Percentiles rank a stretch among this genome's conserved stretches.
Evolutionary conservation across 2,888 invertebrate species (phyloP).

Genomic region (Eupithecia insigniata): DNA sequence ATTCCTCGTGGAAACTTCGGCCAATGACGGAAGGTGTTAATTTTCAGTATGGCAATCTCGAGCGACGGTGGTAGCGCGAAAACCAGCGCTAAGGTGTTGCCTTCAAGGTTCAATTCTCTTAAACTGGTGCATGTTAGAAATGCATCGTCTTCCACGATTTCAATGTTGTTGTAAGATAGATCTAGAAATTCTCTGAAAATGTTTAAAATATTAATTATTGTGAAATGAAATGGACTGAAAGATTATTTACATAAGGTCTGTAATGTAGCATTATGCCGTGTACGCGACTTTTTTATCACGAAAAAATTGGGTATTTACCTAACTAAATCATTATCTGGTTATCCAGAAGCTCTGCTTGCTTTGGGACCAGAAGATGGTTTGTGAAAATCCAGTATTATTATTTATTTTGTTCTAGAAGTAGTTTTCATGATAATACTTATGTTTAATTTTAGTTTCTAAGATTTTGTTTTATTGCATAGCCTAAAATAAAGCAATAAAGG

Average conservation of each 20-base stretch:
- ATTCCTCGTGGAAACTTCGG: constrained; percentile 73
- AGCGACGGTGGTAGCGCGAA: constrained; percentile 70
- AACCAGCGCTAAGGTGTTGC: constrained; percentile 76
- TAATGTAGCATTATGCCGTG: neutral
- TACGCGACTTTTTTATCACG: too few species aligned
- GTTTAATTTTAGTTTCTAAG: too few species aligned
- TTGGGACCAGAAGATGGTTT: neutral
- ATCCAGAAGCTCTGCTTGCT: too few species aligned
- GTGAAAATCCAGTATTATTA: neutral
- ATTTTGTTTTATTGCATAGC: too few species aligned
- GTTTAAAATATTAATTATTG: neutral
- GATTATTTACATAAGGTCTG: neutral
- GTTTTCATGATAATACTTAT: constrained; percentile 53
- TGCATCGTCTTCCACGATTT: constrained; percentile 72
- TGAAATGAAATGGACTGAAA: neutral
- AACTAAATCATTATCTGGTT: too few species aligned
- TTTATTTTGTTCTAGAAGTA: neutral
- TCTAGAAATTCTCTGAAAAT: constrained; percentile 72
- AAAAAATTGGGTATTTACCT: too few species aligned
- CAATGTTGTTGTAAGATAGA: constrained; percentile 76
- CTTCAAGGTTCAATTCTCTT: constrained; percentile 75
- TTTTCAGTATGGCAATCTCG: constrained; percentile 70
- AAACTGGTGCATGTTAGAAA: constrained; percentile 68
- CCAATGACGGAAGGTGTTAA: constrained; percentile 77
- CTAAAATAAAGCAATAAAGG: too few species aligned